Percentiles rank a stretch among this genome's conserved stretches.
phyloP scores from a whole-genome alignment of 2,113 vertebrate genomes.

The Lagenorhynchus albirostris region DNA sequence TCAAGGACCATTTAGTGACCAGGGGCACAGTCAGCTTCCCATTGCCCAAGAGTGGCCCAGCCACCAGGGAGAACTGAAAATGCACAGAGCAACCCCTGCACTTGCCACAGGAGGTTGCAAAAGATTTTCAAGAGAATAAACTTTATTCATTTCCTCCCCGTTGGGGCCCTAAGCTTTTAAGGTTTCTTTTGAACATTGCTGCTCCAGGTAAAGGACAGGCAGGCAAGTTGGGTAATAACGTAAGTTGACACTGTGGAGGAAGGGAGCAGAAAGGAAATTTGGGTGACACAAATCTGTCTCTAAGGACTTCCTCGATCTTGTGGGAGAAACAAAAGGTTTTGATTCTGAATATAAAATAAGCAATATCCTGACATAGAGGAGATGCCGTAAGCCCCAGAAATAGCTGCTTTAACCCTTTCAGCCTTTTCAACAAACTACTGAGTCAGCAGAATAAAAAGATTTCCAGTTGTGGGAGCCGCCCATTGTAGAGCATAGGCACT shows the following conservation, averaged over 20 bases:
- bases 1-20: neutral
- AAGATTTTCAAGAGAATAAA: slow-evolving; percentile 23
- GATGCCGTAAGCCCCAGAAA: neutral
- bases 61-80: neutral
- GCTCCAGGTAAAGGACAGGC: neutral
- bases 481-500: neutral
- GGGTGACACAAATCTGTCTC: neutral
- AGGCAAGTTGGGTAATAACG: neutral
- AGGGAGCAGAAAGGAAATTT: neutral
- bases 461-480: neutral
- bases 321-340: slow-evolving; percentile 5
- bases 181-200: neutral
- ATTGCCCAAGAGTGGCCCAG: neutral
- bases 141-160: slow-evolving; percentile 9
- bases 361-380: neutral
- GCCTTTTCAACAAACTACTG: neutral
- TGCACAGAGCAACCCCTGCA: neutral
- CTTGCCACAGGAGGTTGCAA: slow-evolving; percentile 36
- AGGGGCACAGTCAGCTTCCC: neutral
- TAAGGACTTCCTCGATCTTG: neutral
- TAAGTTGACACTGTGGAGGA: neutral
- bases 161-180: neutral
- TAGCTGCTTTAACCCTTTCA: neutral
- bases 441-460: neutral
- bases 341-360: neutral